Evolutionary conservation across 2,888 invertebrate genomes (phyloP).

Genomic region (Endotricha flammealis): DNA sequence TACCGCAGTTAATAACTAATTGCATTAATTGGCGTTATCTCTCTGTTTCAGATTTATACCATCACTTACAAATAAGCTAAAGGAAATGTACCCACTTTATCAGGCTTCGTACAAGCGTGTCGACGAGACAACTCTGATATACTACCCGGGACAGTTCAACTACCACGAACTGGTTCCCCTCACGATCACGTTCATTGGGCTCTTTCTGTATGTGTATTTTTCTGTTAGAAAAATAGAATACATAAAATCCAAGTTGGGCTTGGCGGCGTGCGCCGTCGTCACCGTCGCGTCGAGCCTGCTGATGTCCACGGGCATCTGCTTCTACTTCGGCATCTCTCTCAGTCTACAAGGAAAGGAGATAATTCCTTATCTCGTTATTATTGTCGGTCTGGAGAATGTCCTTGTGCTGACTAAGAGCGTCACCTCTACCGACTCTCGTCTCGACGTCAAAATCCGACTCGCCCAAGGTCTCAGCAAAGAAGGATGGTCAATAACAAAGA

Average conservation of each 20-base stretch:
- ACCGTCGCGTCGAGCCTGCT: slow-evolving; percentile 92
- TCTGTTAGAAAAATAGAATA: slow-evolving; percentile 97
- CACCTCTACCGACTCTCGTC: slow-evolving; percentile 93
- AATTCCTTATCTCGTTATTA: slow-evolving; percentile 96
- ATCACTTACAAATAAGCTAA: slow-evolving; percentile 84
- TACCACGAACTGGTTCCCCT: slow-evolving; percentile 91
- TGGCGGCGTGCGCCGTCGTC: slow-evolving; percentile 93
- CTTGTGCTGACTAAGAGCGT: slow-evolving; percentile 95
- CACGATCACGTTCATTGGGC: slow-evolving; percentile 87
- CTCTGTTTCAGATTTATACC: slow-evolving; percentile 82
- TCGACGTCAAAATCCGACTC: slow-evolving; percentile 96
- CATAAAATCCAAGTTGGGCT: slow-evolving; percentile 89
- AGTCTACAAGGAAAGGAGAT: slow-evolving; percentile 92
- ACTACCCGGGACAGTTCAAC: slow-evolving; percentile 94
- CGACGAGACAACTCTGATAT: slow-evolving; percentile 80
- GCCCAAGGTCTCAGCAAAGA: slow-evolving; percentile 98
- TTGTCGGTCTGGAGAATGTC: slow-evolving; percentile 96
- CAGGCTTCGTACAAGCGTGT: slow-evolving; percentile 66
- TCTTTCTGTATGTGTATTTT: slow-evolving; percentile 96
- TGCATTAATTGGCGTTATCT: too few relatives aligned
- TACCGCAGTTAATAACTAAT: too few relatives aligned
- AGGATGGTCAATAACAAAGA: slow-evolving; percentile 98
- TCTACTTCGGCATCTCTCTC: slow-evolving; percentile 90
- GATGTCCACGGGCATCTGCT: slow-evolving; percentile 94
- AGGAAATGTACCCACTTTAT: slow-evolving; percentile 84